Base-by-base conservation (phyloP, 2,888 invertebrate genomes). In the Lissonota sp. region DNA sequence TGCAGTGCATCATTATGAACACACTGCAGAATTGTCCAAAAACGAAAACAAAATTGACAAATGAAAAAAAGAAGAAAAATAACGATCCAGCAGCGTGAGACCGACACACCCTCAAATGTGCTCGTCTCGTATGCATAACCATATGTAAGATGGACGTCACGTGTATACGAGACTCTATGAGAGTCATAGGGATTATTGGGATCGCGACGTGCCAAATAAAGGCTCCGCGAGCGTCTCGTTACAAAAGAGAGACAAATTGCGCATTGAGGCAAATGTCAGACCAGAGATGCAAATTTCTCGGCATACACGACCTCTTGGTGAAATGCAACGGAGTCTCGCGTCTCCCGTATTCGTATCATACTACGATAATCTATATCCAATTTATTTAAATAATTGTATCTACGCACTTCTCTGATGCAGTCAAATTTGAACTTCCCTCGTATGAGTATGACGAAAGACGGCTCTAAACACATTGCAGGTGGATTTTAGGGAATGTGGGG, bases 231-330 rank as follows among this genome's bases (percentile, higher is more conserved):
- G 71, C 79, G 51, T 75, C 66, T 84, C 83, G 79, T 84, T 83
- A 84, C 82, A 84, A 75, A 75, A 83, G 84, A 26, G 26, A 82
- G 77, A 81, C 84, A 84, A 82, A 84, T 84, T 84, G 84, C 84
- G 69, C 78, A 81, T 84, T 83, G 26, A 79, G 79, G 74, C 83
- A 84, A 84, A 84, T 84, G 84, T 84, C 84, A 84, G 78, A 44
- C 46, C 16, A 26, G 51, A 64, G 60, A 70, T 66, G 64, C 51
- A 64, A 63, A 72, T 72, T 53, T 72, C 55, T 64, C 64, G 49
- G 10, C 49, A 26, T 26, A 26, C 26, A 3, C 26, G 64, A 58
- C 40, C 49, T 26, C 26, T 26, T 26, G 26, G 57, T 58, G 49
- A 14, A 64, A 49, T 51, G 53, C 60, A 58, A 63, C 37, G 26